Evolutionary conservation across 2,888 invertebrate genomes (phyloP).

Genomic region (Eucera pruinosa): DNA sequence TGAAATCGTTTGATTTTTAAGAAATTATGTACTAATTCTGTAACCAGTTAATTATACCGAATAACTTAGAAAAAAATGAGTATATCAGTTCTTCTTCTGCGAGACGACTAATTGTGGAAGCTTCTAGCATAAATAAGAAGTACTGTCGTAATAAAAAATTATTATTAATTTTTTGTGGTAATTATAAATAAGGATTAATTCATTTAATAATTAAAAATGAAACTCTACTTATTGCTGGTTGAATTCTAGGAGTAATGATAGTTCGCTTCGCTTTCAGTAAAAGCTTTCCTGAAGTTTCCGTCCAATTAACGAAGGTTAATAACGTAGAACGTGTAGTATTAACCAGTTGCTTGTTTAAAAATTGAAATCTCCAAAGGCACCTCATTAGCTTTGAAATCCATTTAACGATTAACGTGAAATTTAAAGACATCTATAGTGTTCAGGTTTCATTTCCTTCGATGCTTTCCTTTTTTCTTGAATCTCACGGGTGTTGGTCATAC

Average conservation of each 20-base stretch:
- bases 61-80: too few species aligned
- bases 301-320: constrained; percentile 27
- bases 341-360: neutral
- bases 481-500: neutral
- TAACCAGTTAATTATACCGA: too few species aligned
- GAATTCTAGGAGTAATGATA: neutral
- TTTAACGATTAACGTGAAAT: neutral
- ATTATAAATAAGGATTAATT: too few species aligned
- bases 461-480: neutral
- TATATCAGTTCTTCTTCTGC: too few species aligned
- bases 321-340: constrained; percentile 17
- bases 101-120: too few species aligned
- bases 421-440: constrained; percentile 10
- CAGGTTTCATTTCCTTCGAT: neutral
- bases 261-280: neutral
- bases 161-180: too few species aligned
- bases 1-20: too few species aligned
- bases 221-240: neutral
- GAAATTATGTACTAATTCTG: too few species aligned
- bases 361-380: neutral
- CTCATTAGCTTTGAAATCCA: neutral
- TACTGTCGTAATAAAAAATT: too few species aligned
- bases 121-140: too few species aligned
- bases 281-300: constrained; percentile 25
- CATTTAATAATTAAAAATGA: neutral